Evolutionary conservation across 2,113 vertebrate genomes (phyloP).

Genomic region (Bufo gargarizans): DNA sequence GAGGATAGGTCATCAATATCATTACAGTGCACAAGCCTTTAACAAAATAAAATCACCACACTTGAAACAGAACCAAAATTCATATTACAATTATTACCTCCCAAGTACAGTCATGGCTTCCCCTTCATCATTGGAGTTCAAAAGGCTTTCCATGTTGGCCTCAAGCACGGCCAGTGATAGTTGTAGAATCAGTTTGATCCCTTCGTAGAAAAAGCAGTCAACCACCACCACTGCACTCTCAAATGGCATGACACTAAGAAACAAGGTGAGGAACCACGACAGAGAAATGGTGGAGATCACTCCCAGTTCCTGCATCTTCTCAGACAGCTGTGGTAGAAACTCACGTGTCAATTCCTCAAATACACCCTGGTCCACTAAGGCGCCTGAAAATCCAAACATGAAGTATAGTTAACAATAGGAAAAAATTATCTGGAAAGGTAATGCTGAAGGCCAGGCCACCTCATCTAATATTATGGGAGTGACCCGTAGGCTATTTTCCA

Average conservation of each 20-base stretch:
- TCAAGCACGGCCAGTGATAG: conserved; percentile 93
- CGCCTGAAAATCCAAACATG: conserved; percentile 73
- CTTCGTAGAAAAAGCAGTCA: conserved; percentile 97
- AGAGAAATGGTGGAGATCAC: conserved; percentile 96
- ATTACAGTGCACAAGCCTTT: too few species aligned
- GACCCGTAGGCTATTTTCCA: too few species aligned
- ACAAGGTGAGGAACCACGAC: conserved; percentile 97
- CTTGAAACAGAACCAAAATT: not conserved
- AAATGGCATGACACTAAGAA: conserved; percentile 96
- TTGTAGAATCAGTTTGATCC: conserved; percentile 94
- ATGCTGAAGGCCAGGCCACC: too few species aligned
- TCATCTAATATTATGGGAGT: too few species aligned
- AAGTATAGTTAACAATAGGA: not conserved
- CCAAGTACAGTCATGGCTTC: conserved; percentile 98
- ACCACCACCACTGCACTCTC: conserved; percentile 92
- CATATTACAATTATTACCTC: conserved; percentile 74
- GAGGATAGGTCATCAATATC: too few species aligned
- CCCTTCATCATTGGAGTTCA: conserved; percentile 89
- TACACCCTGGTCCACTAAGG: conserved; percentile 94
- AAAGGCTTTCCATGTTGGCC: conserved; percentile 88
- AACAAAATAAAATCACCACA: too few species aligned
- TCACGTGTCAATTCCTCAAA: conserved; percentile 92
- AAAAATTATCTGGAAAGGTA: too few species aligned
- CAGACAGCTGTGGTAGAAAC: conserved; percentile 86
- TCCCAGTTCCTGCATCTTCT: conserved; percentile 94